Base-by-base conservation (phyloP, 2,888 invertebrate species). In the Aphidoletes aphidimyza region DNA sequence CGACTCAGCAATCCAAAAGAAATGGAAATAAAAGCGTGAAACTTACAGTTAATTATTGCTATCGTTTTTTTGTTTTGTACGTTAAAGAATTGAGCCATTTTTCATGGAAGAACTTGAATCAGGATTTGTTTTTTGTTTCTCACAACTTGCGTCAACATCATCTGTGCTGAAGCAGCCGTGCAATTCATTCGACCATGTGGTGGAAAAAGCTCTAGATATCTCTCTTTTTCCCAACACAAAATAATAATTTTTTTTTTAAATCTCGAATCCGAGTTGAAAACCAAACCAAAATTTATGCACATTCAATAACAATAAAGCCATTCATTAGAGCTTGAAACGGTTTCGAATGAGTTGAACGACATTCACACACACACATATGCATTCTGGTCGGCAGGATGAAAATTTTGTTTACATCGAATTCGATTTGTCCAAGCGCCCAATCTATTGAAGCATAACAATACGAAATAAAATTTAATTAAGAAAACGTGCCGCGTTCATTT, bases 391-490 rank as follows among this genome's bases (percentile, higher is more conserved):
- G 2, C 14, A 11, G 11, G 47, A 54, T n/a, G n/a, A n/a, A 54
- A 54, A 22, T n/a, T 54, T 69, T 69, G 69, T 0, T 69, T 69
- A 11, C 34, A 69, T 14, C 30, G 14, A 69, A 69, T 30, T 69
- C n/a, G n/a, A 69, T 69, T 69, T 30, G 14, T 30, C 30, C n/a
- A 69, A 69, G n/a, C n/a, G n/a, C 69, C 30, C 30, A 1, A 30
- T 34, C 54, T 30, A 69, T 34, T 30, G 30, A 14, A 69, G 69
- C 69, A 81, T 37, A 81, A 37, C 81, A 81, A n/a, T 81, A 37
- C n/a, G 30, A 81, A 37, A 81, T 81, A 81, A 81, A 81, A 81
- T 81, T 36, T 81, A 81, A 81, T 81, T 81, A 81, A 81, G 37
- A 37, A 81, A 81, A 81, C 81, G 37, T 81, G 81, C 81, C 22